Evolutionary conservation across 2,797 vertebrate genomes (phyloP), one percentile per base, ranked within the genome.

Genomic region (Prunella strophiata): DNA sequence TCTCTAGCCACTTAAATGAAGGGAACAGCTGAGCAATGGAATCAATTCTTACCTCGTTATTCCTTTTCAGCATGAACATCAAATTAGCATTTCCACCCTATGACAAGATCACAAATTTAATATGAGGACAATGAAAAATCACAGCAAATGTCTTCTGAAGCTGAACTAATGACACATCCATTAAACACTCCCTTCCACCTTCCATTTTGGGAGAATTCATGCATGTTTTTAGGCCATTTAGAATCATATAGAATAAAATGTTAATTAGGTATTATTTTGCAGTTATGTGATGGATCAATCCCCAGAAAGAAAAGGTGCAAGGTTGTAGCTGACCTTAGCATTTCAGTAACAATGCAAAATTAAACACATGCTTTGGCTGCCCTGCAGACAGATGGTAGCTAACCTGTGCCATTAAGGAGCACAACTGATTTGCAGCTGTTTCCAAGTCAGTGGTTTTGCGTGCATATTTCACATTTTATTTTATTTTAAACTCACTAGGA

Each of bases 21-120:
- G 63, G 57, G 78, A 93, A 91, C 71, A 86, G 75, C 58, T 76
- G 77, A 93, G 79, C 67, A 95, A 80, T 2, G 1, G 55, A 62
- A 59, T 82, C 76, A n/a, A 47, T 95, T 90, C 97, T 98, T 99
- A 99, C 99, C 99, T 99, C 99, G 29, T 98, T 99, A 98, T 99
- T 99, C 96, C 98, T 99, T 98, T 99, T 99, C 95, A 99, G 97
- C 97, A 98, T 97, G 95, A 98, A 98, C 96, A 98, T 98, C 96
- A 99, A 96, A 98, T 98, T 99, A 87, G 98, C 97, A 85, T 98
- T 99, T 97, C 98, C 98, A 97, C 98, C 99, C 99, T 99, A 97
- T 51, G 94, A 96, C 93, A 96, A 96, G 65, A 94, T 47, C 85
- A 97, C 89, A 40, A 61, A 68, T 84, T 93, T 90, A 91, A 91